A percentile compares a stretch with the other conserved stretches of the same genome.
phyloP scores from a whole-genome alignment of 2,113 vertebrate genomes.

The Phyllopteryx taeniolatus region DNA sequence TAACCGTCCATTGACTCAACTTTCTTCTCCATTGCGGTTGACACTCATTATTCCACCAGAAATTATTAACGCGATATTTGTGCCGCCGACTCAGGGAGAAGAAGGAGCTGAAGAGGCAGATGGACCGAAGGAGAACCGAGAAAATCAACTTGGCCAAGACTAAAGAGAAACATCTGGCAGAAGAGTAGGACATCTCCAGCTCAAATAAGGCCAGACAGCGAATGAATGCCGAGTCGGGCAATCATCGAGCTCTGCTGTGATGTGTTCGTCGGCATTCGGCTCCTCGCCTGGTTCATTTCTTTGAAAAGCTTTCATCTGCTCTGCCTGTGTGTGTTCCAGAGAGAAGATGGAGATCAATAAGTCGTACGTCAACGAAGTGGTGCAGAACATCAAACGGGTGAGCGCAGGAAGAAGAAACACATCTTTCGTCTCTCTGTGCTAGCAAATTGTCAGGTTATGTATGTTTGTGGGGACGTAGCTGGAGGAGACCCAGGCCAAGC shows the following conservation, averaged over 20 bases:
- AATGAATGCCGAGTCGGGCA: not conserved
- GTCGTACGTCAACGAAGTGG: slow-evolving; percentile 95
- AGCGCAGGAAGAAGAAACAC: not conserved
- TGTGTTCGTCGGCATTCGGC: not conserved
- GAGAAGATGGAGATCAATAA: slow-evolving; percentile 99
- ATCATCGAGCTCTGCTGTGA: not conserved
- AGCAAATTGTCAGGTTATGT: not conserved
- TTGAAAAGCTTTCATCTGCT: not conserved
- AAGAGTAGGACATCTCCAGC: slow-evolving; percentile 80
- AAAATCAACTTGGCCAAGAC: slow-evolving; percentile 96
- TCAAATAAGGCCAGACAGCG: not conserved
- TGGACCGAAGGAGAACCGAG: slow-evolving; percentile 97
- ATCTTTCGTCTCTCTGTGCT: not conserved
- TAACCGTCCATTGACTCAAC: not conserved
- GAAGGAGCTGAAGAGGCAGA: slow-evolving; percentile 95
- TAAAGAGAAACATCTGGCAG: slow-evolving; percentile 95
- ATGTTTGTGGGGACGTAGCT: slow-evolving; percentile 69
- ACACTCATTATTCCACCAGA: not conserved
- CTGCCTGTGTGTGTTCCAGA: slow-evolving; percentile 64
- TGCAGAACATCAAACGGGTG: slow-evolving; percentile 97
- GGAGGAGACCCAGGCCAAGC: slow-evolving; percentile 93
- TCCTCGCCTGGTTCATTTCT: not conserved
- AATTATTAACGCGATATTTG: not conserved
- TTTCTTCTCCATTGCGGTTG: no score
- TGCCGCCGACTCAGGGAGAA: slow-evolving; percentile 80